Evolutionary conservation across 2,113 vertebrate genomes (phyloP).

Genomic region (Cisticola juncidis): DNA sequence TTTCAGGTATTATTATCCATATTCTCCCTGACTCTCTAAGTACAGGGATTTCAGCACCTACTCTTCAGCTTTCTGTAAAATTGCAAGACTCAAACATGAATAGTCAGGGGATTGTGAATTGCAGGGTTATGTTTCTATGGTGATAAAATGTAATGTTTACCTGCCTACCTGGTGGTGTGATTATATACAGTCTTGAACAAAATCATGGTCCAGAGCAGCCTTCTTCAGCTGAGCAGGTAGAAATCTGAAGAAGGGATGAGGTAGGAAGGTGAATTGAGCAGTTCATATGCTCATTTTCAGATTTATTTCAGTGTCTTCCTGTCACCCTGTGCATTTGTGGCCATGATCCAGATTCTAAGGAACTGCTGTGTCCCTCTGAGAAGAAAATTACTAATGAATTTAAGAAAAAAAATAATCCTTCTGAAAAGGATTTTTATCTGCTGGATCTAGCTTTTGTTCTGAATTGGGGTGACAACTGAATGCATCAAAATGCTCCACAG

Average conservation of each 20-base stretch:
- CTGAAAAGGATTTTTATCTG: neutral
- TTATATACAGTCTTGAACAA: neutral
- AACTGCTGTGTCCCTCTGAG: neutral
- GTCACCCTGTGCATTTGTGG: neutral
- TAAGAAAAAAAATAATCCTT: neutral
- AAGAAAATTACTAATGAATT: neutral
- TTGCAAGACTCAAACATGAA: neutral
- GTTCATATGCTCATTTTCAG: neutral
- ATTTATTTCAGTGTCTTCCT: neutral
- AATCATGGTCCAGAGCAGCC: neutral
- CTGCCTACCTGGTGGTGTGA: neutral
- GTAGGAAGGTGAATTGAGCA: neutral
- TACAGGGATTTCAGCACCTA: neutral
- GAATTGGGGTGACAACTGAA: neutral
- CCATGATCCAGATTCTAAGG: neutral
- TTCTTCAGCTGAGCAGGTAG: neutral
- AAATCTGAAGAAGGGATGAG: neutral
- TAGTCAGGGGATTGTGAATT: rapidly evolving
- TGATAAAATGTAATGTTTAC: neutral
- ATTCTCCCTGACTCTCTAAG: neutral
- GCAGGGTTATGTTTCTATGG: neutral
- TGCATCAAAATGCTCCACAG: neutral
- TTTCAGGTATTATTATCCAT: neutral
- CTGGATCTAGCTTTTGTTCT: neutral
- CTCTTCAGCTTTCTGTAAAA: neutral